phyloP scores from a whole-genome alignment of 2,797 vertebrate species.

The Tragelaphus eurycerus region DNA sequence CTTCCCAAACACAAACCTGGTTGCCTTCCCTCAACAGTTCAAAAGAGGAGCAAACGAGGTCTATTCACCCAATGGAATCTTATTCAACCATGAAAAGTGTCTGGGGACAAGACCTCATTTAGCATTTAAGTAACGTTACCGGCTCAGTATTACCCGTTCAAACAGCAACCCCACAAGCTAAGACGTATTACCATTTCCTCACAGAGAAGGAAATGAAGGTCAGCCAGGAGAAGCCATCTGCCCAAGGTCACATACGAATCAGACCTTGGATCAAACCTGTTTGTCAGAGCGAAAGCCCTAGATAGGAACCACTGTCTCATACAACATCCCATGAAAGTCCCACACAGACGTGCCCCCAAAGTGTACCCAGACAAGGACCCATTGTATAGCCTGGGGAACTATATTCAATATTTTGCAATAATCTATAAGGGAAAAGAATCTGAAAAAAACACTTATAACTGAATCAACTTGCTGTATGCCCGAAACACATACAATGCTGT shows the following conservation, averaged over 20 bases:
- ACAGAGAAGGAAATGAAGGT: neutral
- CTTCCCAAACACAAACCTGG: neutral
- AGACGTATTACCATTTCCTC: neutral
- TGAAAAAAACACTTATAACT: neutral
- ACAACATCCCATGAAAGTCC: neutral
- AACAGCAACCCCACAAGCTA: neutral
- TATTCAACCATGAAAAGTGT: neutral
- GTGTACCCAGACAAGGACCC: neutral
- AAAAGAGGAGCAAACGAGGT: neutral
- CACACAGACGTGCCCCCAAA: rapidly evolving
- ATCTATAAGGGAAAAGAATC: neutral
- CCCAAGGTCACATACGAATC: neutral
- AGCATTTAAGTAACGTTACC: neutral
- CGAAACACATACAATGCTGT: neutral
- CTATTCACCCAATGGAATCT: neutral
- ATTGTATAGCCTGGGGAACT: neutral
- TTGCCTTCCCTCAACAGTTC: neutral
- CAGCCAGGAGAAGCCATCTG: neutral
- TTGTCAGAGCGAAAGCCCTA: neutral
- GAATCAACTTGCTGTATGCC: neutral
- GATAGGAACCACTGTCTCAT: neutral
- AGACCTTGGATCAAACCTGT: neutral
- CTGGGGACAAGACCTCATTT: neutral
- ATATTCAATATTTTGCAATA: neutral
- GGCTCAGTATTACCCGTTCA: neutral